phyloP scores from a whole-genome alignment of 1,140 invertebrate species.

The Lamellibrachia luymesi region DNA sequence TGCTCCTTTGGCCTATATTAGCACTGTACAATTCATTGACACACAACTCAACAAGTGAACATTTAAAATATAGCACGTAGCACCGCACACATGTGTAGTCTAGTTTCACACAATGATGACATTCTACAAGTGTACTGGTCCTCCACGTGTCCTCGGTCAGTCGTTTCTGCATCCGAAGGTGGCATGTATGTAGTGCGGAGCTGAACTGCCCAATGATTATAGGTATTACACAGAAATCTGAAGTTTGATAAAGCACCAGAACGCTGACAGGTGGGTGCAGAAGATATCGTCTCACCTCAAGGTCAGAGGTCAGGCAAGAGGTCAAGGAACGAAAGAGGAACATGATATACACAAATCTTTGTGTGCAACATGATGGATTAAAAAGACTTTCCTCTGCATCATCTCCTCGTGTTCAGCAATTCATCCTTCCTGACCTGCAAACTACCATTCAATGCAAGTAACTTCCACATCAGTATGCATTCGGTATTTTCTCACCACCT shows the following conservation, averaged over 20 bases:
- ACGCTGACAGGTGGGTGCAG: background rate
- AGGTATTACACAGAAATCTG: background rate
- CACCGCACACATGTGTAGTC: background rate
- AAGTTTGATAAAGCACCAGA: background rate
- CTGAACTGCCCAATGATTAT: background rate
- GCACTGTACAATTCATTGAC: background rate
- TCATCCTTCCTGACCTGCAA: too few species aligned
- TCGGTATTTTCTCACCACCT: too few species aligned
- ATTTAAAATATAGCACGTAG: background rate
- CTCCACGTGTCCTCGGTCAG: too few species aligned
- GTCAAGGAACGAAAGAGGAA: background rate
- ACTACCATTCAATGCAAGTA: too few species aligned
- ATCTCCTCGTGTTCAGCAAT: too few species aligned
- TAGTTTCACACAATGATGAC: background rate
- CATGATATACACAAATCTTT: background rate
- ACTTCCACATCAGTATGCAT: too few species aligned
- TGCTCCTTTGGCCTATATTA: background rate
- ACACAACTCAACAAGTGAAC: background rate
- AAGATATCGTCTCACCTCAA: background rate
- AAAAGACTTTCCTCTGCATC: too few species aligned
- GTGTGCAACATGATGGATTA: too few species aligned
- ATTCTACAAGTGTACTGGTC: too few species aligned
- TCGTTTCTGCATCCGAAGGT: too few species aligned
- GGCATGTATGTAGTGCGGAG: background rate
- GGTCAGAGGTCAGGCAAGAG: too few species aligned